phyloP scores from a whole-genome alignment of 2,113 vertebrate species.

The Salvelinus alpinus region DNA sequence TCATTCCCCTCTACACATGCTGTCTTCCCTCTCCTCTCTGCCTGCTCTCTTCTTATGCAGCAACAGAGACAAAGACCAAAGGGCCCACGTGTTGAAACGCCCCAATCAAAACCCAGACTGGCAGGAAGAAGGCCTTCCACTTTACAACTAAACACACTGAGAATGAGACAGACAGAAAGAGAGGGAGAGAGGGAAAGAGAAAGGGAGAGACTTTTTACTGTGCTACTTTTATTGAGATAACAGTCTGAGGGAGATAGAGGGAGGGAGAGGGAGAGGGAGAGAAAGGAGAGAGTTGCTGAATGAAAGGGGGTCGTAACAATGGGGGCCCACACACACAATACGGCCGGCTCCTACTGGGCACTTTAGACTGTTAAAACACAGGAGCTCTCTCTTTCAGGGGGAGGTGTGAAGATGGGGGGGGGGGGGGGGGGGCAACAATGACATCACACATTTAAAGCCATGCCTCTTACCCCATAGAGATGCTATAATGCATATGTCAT shows the following conservation, averaged over 20 bases:
- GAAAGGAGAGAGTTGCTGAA: conserved; percentile 53
- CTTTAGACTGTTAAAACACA: conserved; percentile 25
- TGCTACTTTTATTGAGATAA: conserved; percentile 66
- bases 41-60: conserved; percentile 53
- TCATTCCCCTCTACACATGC: neutral
- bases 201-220: conserved; percentile 59
- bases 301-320: conserved; percentile 65
- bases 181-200: conserved; percentile 26
- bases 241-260: conserved; percentile 51
- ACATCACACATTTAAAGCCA: neutral
- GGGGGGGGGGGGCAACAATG: conserved; percentile 21
- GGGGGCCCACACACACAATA: conserved; percentile 20
- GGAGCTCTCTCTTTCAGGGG: conserved; percentile 31
- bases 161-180: conserved; percentile 41
- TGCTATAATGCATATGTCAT: no score
- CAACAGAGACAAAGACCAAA: conserved; percentile 42
- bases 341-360: conserved; percentile 38
- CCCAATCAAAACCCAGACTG: conserved; percentile 57
- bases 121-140: conserved; percentile 69
- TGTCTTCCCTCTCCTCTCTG: conserved; percentile 10
- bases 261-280: conserved; percentile 43
- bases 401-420: conserved; percentile 55
- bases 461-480: neutral
- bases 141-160: conserved; percentile 40
- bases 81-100: conserved; percentile 56